Evolutionary conservation across 2,888 invertebrate genomes (phyloP).

Genomic region (Cataglyphis altisquamis): DNA sequence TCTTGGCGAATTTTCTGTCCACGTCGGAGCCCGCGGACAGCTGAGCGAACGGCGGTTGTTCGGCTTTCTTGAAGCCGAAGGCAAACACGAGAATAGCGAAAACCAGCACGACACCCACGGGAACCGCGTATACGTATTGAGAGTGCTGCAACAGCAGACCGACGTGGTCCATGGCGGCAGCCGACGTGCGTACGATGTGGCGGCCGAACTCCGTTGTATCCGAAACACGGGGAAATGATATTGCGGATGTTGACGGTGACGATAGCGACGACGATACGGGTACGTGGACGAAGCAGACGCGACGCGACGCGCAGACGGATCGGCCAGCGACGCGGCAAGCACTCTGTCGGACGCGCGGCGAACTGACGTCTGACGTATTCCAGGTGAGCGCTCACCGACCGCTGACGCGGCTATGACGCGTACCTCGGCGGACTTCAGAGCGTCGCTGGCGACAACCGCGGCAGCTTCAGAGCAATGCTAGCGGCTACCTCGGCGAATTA

Average conservation of each 20-base stretch:
- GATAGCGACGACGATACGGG: slow-evolving; percentile 69
- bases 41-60: slow-evolving; percentile 93
- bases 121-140: slow-evolving; percentile 87
- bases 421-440: slow-evolving; percentile 6
- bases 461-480: background rate
- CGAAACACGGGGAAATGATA: background rate
- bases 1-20: slow-evolving; percentile 91
- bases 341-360: slow-evolving; percentile 65
- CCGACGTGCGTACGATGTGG: slow-evolving; percentile 24
- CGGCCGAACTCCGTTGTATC: background rate
- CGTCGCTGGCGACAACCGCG: background rate
- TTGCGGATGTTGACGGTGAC: background rate
- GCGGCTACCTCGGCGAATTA: background rate
- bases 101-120: slow-evolving; percentile 89
- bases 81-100: slow-evolving; percentile 92
- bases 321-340: slow-evolving; percentile 48
- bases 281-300: slow-evolving; percentile 69
- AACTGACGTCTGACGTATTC: slow-evolving; percentile 74
- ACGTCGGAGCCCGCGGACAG: slow-evolving; percentile 88
- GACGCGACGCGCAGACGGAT: slow-evolving; percentile 55
- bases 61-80: slow-evolving; percentile 93
- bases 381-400: slow-evolving; percentile 79
- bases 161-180: slow-evolving; percentile 79
- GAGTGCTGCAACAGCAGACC: slow-evolving; percentile 82
- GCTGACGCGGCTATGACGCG: slow-evolving; percentile 82